Base-by-base conservation (phyloP, 1,140 invertebrate species). In the Trialeurodes vaporariorum region DNA sequence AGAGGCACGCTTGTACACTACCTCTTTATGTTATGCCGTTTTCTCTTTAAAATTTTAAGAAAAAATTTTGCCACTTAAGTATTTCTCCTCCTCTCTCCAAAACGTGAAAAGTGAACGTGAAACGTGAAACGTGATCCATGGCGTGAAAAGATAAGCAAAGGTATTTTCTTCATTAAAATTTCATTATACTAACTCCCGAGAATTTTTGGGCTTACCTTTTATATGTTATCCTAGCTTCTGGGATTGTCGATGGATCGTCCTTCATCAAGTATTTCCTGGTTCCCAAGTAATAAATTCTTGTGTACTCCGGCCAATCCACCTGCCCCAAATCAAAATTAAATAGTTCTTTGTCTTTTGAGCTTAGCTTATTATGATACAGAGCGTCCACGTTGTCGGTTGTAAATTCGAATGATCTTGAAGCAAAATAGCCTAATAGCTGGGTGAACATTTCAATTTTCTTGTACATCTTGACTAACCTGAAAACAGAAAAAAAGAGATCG, bases 381-480 rank as follows among this genome's bases (percentile, higher is more conserved):
- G 78, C 75, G 12, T 85, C 72, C 26, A 90, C 81, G 69, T 94
- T 93, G 1, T 84, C 77, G 25, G 70, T 66, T n/a, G 40, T 22
- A 59, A 73, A 71, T 13, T 63, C 63, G 68, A 69, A 73, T 63
- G 72, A 66, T 23, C 63, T 59, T 21, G 67, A 70, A 12, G 64
- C 59, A 24, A 73, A 73, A 59, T 71, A 73, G 1, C 68, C 70
- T 0, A 73, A 21, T 25, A 73, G 67, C 21, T 68, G 26, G 0
- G 66, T 80, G 59, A 92, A 89, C 74, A 86, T 87, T 71, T 89
- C 84, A 40, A 94, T 83, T 76, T 89, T 91, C 62, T 82, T 81
- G 74, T 93, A 91, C 23, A 87, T 81, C 70, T 86, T 85, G 66
- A 87, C 75, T 74, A 92, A 80, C 77, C 81, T 82, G 72, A 26